These are phyloP conservation scores for Noctua comes DNA, from an alignment of 2,888 invertebrate species.

Conservation along the genomic window DNA sequence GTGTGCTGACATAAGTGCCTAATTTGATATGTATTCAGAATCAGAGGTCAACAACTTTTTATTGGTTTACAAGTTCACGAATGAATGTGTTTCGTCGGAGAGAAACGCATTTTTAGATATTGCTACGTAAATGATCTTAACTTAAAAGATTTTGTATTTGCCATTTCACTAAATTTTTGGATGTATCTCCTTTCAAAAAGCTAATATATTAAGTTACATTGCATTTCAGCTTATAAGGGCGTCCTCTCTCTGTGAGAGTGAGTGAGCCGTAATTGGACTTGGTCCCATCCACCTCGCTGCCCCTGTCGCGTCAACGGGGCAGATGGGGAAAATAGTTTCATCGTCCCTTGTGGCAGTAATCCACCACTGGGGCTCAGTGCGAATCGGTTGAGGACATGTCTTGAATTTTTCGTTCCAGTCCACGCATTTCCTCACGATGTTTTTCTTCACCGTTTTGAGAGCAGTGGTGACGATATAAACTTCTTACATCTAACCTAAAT, in stretches of 20 bases:
- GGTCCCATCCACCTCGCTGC: neutral
- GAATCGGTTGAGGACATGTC: neutral
- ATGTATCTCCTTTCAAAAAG: neutral
- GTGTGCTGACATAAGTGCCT: slow-evolving; percentile 38
- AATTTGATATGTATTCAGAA: slow-evolving; percentile 50
- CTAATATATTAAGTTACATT: neutral
- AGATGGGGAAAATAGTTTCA: neutral
- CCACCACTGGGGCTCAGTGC: neutral
- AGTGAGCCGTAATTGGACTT: neutral
- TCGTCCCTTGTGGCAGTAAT: neutral
- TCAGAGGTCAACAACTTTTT: slow-evolving; percentile 61
- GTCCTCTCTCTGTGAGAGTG: neutral
- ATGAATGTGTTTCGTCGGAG: slow-evolving; percentile 23
- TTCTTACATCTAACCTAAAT: neutral
- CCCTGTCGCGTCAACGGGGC: neutral
- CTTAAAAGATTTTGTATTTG: neutral
- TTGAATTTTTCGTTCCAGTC: neutral
- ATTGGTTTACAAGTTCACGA: slow-evolving; percentile 16
- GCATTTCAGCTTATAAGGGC: neutral
- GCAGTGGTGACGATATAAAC: neutral
- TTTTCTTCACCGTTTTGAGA: neutral
- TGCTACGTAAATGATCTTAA: neutral
- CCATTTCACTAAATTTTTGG: neutral
- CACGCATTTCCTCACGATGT: neutral
- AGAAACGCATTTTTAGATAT: slow-evolving; percentile 28